phyloP scores from a whole-genome alignment of 2,888 invertebrate species.

The Neocrepidodera transversa region DNA sequence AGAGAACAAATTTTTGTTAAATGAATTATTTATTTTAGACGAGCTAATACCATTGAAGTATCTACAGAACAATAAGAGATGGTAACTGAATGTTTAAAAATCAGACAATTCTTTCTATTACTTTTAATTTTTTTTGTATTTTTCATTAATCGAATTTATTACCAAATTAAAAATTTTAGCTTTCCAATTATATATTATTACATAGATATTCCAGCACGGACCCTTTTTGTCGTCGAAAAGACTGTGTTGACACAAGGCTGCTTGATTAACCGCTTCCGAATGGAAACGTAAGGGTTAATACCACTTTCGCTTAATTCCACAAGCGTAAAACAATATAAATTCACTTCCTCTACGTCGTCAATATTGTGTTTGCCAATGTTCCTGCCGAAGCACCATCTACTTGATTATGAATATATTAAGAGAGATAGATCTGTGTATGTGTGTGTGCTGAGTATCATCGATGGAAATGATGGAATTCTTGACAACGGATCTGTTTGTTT shows the following conservation, averaged over 20 bases:
- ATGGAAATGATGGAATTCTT: conserved; percentile 30
- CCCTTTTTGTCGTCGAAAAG: not conserved
- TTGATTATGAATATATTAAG: conserved; percentile 59
- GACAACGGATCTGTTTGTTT: conserved; percentile 24
- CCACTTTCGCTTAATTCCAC: conserved; percentile 60
- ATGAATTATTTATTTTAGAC: no score
- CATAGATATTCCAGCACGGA: not conserved
- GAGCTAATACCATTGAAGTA: no score
- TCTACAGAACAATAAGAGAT: no score
- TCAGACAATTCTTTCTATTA: no score
- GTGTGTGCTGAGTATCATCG: conserved; percentile 32
- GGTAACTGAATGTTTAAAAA: no score
- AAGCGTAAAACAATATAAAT: conserved; percentile 57
- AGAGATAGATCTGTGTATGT: conserved; percentile 52
- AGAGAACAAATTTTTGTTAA: no score
- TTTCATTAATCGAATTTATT: no score
- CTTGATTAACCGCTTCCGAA: conserved; percentile 53
- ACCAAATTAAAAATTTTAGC: no score
- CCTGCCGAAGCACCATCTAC: conserved; percentile 37
- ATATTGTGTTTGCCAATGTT: conserved; percentile 59
- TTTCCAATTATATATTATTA: no score
- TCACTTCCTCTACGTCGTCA: conserved; percentile 51
- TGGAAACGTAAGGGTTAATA: conserved; percentile 53
- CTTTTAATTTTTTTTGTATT: no score
- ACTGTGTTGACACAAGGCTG: conserved; percentile 46